Percentiles rank a stretch among this genome's conserved stretches.
These are phyloP conservation scores for Carettochelys insculpta DNA, from an alignment of 2,113 vertebrate genomes.

Conservation along the genomic window DNA sequence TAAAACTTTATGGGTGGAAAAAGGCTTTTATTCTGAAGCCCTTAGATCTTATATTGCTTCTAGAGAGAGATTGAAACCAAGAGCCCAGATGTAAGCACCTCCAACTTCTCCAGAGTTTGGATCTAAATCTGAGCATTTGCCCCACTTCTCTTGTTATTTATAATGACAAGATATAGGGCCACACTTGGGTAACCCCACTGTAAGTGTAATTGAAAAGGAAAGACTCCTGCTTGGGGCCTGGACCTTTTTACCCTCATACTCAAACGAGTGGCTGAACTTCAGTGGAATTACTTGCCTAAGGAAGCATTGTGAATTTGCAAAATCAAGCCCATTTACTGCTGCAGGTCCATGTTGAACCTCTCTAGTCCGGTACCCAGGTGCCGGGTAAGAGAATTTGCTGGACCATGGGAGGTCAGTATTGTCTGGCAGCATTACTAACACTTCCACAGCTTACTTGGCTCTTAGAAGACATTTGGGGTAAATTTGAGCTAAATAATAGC, in stretches of 20 bases:
- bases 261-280: neutral
- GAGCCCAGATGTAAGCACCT: neutral
- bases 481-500: too few species aligned
- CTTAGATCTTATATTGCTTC: too few species aligned
- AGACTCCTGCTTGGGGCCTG: neutral
- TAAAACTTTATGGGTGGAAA: neutral
- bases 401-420: too few species aligned
- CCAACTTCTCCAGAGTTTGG: neutral
- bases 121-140: neutral
- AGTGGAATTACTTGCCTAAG: neutral
- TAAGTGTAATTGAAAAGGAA: neutral
- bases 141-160: neutral
- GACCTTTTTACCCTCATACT: neutral
- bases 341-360: too few species aligned
- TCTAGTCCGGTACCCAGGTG: too few species aligned
- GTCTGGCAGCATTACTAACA: too few species aligned
- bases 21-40: too few species aligned
- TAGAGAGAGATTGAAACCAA: neutral
- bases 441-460: too few species aligned
- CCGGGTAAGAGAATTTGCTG: too few species aligned
- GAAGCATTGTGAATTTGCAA: neutral
- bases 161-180: neutral
- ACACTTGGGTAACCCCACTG: accelerated
- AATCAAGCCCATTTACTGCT: too few species aligned
- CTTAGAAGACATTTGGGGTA: too few species aligned